phyloP scores from a whole-genome alignment of 2,797 vertebrate species.

The Tinamus major region DNA sequence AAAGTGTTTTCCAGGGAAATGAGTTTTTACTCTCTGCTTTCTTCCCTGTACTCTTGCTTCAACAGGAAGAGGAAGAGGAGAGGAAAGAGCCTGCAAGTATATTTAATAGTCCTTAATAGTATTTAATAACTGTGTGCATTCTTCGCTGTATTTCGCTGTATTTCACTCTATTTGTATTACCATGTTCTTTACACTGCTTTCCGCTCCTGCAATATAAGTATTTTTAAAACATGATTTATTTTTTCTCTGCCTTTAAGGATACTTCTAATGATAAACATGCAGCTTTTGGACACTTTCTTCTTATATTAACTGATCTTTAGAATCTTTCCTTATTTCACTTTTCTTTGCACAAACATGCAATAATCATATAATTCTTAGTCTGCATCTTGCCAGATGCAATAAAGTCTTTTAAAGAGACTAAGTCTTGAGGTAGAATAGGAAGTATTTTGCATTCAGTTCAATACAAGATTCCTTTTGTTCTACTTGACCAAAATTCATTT shows the following conservation, averaged over 20 bases:
- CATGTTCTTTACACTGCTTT: accelerated
- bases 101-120: too few relatives aligned
- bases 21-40: not conserved
- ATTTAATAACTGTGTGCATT: not conserved
- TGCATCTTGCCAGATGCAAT: accelerated
- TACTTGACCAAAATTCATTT: not conserved
- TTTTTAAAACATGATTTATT: not conserved
- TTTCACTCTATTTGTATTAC: accelerated
- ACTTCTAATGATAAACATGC: accelerated
- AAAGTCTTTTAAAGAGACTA: accelerated
- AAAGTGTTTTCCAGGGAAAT: not conserved
- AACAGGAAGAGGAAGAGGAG: not conserved
- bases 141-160: too few relatives aligned
- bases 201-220: too few relatives aligned
- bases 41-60: not conserved
- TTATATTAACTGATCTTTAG: accelerated
- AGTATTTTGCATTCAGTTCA: accelerated
- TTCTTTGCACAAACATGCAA: not conserved
- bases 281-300: not conserved
- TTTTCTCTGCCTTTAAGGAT: not conserved
- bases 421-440: accelerated
- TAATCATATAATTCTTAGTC: accelerated
- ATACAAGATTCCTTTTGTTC: not conserved
- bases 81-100: too few relatives aligned
- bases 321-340: accelerated